A percentile compares a stretch with the other conserved stretches of the same genome.
phyloP scores from a whole-genome alignment of 2,113 vertebrate species.

The Anguilla rostrata region DNA sequence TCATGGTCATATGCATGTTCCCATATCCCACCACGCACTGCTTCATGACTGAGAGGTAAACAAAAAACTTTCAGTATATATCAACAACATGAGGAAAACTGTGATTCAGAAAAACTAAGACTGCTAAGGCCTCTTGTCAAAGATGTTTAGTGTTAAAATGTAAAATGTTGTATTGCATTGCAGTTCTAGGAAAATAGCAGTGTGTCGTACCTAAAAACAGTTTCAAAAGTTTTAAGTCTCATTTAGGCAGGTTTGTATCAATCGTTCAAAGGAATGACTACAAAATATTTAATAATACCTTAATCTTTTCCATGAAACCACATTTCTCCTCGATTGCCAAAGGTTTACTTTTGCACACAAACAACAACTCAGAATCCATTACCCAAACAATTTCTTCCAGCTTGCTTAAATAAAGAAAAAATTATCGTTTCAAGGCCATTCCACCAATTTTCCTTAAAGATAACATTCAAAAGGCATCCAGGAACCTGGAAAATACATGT shows the following conservation, averaged over 20 bases:
- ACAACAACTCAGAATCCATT: background rate
- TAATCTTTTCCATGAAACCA: conserved; percentile 15
- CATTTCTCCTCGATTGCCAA: conserved; percentile 7
- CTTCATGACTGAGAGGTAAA: background rate
- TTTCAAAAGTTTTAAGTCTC: background rate
- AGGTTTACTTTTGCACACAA: conserved; percentile 1
- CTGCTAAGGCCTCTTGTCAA: background rate
- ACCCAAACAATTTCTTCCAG: background rate
- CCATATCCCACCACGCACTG: conserved; percentile 22
- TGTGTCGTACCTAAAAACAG: background rate
- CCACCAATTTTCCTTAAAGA: background rate
- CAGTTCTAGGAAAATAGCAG: background rate
- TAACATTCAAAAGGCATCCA: conserved; percentile 56
- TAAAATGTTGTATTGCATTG: too few relatives aligned
- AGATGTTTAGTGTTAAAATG: background rate
- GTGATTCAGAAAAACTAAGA: background rate
- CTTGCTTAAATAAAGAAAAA: background rate
- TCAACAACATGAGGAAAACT: background rate
- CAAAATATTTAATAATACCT: background rate
- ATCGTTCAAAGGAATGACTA: background rate
- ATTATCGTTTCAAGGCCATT: background rate
- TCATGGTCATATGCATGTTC: conserved; percentile 35
- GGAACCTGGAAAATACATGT: conserved; percentile 44
- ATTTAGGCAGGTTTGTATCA: background rate
- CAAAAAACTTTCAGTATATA: background rate